A percentile compares a stretch with the other conserved stretches of the same genome.
Evolutionary conservation across 1,140 invertebrate species (phyloP).

Genomic region (Anastrepha obliqua): DNA sequence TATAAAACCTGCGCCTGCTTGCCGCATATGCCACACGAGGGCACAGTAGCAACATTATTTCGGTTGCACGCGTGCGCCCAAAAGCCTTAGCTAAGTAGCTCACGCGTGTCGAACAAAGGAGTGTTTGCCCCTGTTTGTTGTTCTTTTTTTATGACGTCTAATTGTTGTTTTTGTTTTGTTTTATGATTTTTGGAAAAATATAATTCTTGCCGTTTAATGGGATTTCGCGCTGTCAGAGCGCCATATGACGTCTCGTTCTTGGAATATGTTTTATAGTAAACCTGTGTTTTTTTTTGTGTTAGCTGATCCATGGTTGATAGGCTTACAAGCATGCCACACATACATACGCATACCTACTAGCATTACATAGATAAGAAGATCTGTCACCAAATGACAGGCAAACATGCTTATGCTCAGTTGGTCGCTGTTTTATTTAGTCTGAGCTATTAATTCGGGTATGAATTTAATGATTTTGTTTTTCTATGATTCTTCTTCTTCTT

Average conservation of each 20-base stretch:
- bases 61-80: slow-evolving; percentile 14
- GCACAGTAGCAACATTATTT: neutral
- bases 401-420: too few relatives aligned
- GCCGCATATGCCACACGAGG: slow-evolving; percentile 54
- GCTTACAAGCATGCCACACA: too few relatives aligned
- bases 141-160: neutral
- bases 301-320: too few relatives aligned
- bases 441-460: too few relatives aligned
- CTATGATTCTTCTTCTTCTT: too few relatives aligned
- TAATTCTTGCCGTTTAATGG: slow-evolving; percentile 29
- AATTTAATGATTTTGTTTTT: too few relatives aligned
- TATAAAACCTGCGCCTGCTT: neutral
- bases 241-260: slow-evolving; percentile 29
- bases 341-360: too few relatives aligned
- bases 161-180: slow-evolving; percentile 41
- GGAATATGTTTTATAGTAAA: neutral
- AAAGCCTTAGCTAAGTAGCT: slow-evolving; percentile 57
- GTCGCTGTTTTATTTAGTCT: too few relatives aligned
- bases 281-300: neutral
- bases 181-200: slow-evolving; percentile 2
- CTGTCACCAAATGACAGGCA: too few relatives aligned
- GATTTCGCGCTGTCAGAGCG: neutral
- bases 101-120: slow-evolving; percentile 63
- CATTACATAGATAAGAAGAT: too few relatives aligned
- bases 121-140: neutral